Conservation (phyloP, 2,113 vertebrate species). For the Poecilia latipinna region DNA sequence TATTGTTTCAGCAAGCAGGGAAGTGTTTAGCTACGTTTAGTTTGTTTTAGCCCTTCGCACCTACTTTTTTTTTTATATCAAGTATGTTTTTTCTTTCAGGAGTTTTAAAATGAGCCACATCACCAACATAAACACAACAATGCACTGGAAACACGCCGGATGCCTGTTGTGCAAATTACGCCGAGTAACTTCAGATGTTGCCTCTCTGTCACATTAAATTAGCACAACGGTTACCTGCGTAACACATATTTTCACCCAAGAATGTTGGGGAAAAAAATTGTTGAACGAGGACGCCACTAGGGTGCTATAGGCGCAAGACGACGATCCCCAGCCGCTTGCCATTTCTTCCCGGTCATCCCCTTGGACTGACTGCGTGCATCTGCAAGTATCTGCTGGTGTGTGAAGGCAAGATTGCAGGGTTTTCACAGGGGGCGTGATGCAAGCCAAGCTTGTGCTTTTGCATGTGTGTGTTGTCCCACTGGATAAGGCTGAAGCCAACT, state of each 20-base stretch:
- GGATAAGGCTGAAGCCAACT: slow-evolving; percentile 73
- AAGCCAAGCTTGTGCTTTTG: slow-evolving; percentile 57
- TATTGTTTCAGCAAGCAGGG: slow-evolving; percentile 11
- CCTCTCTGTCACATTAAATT: slow-evolving; percentile 30
- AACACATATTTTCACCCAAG: slow-evolving; percentile 23
- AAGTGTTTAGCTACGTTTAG: slow-evolving; percentile 20
- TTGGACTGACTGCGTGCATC: slow-evolving; percentile 37
- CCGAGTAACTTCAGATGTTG: slow-evolving; percentile 32
- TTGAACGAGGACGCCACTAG: slow-evolving; percentile 53
- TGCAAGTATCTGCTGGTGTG: slow-evolving; percentile 49
- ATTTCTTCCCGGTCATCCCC: slow-evolving; percentile 66
- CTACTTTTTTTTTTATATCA: slow-evolving; percentile 5
- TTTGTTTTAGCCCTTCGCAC: slow-evolving; percentile 15
- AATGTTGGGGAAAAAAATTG: slow-evolving; percentile 15
- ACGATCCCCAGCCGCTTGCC: slow-evolving; percentile 58
- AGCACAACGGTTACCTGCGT: slow-evolving; percentile 28
- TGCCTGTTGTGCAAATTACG: slow-evolving; percentile 24
- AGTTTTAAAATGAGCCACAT: slow-evolving; percentile 14
- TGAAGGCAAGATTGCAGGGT: slow-evolving; percentile 61
- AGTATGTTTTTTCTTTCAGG: slow-evolving; percentile 4
- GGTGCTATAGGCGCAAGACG: slow-evolving; percentile 56
- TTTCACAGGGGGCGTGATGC: slow-evolving; percentile 53
- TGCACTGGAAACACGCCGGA: slow-evolving; percentile 20
- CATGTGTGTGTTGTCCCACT: slow-evolving; percentile 48
- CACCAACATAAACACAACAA: neutral